These are phyloP conservation scores for Eulemur rubriventer DNA, from an alignment of 2,797 vertebrate species.

Conservation along the genomic window DNA sequence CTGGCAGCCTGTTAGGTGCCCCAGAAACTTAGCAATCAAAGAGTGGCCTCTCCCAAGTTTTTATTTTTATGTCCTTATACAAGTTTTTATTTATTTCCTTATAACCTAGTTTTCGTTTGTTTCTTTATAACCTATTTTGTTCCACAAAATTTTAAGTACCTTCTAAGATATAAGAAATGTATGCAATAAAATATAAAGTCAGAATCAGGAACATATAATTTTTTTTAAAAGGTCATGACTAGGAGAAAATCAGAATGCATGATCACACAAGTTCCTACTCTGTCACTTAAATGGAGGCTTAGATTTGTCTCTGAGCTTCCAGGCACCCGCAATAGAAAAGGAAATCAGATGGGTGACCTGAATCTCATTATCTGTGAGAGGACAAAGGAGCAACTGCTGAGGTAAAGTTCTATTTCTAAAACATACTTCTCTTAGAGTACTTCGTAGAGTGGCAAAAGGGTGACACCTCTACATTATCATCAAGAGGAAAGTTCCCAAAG, in stretches of 20 bases:
- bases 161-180: not conserved
- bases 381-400: not conserved
- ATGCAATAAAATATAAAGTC: not conserved
- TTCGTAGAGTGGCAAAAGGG: not conserved
- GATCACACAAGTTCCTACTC: not conserved
- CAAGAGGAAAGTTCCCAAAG: not conserved
- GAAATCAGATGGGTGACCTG: not conserved
- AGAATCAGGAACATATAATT: not conserved
- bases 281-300: not conserved
- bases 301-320: not conserved
- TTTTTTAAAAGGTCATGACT: not conserved
- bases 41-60: not conserved
- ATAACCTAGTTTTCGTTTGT: not conserved
- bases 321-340: not conserved
- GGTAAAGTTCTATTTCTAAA: not conserved
- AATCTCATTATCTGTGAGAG: not conserved
- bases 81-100: conserved; percentile 23
- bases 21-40: not conserved
- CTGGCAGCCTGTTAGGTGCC: not conserved
- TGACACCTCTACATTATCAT: not conserved
- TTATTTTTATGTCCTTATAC: not conserved
- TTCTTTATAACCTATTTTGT: not conserved
- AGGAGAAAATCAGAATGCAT: not conserved
- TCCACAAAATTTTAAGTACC: conserved; percentile 10
- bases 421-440: not conserved